A percentile compares a stretch with the other conserved stretches of the same genome.
These are phyloP conservation scores for Rhabdophis nuchalis DNA, from an alignment of 2,797 vertebrate genomes.

Conservation along the genomic window DNA sequence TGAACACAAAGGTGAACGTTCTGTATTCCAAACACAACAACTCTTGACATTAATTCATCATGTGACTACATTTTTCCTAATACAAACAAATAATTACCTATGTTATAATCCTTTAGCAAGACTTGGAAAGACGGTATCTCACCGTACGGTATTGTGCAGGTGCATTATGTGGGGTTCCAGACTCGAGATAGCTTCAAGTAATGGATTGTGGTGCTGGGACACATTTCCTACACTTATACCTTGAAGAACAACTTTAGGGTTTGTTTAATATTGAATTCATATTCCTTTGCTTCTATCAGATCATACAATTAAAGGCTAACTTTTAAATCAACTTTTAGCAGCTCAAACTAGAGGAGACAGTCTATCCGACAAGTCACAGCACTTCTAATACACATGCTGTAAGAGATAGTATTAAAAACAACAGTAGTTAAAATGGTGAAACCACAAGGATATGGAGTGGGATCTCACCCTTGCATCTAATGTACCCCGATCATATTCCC, in stretches of 20 bases:
- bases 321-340: conserved; percentile 16
- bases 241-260: neutral
- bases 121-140: neutral
- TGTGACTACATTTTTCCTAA: neutral
- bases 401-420: conserved; percentile 24
- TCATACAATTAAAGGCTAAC: neutral
- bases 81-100: neutral
- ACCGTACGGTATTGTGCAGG: neutral
- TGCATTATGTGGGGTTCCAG: neutral
- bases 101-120: neutral
- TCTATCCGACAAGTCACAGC: neutral
- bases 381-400: neutral
- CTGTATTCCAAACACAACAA: neutral
- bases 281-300: conserved; percentile 1
- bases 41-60: neutral
- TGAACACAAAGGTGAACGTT: neutral
- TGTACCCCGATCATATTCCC: neutral
- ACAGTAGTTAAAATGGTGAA: neutral
- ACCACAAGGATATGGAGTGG: neutral
- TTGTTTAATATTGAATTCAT: conserved; percentile 10
- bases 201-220: neutral
- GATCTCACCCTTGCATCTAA: neutral
- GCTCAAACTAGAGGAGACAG: conserved; percentile 1
- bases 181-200: neutral
- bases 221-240: neutral